Evolutionary conservation across 2,888 invertebrate genomes (phyloP), one percentile per base, ranked within the genome.

Genomic region (Agelastica alni): DNA sequence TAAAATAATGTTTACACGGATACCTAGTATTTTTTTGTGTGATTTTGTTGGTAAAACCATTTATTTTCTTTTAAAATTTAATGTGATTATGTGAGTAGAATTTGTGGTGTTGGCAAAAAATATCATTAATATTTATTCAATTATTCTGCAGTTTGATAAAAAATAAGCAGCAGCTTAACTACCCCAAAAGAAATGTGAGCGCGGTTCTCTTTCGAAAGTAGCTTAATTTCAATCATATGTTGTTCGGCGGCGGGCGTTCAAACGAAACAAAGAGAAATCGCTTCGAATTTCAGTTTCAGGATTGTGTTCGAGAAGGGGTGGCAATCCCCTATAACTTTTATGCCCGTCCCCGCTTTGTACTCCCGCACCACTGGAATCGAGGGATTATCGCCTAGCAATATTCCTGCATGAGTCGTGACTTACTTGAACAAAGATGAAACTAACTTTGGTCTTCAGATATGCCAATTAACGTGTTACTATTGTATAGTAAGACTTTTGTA

Each of bases 381-480:
- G 14, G 61, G 64, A 67, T 68, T 66, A 66, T 62, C 60, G 59
- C 56, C 59, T 56, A 56, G 63, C 58, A 59, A 58, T 59, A 57
- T 55, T 52, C 52, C 57, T 26, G 67, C 70, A 71, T 70, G 70
- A 68, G 70, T 65, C 65, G 59, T 45, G 59, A 62, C 59, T 64
- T 65, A 63, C 49, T 2, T 42, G 41, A 26, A 56, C 42, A 39
- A 17, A 37, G 51, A 51, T 45, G 31, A 36, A 55, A 18, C 39
- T 44, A 51, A 46, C 46, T 54, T 54, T 44, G 37, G 42, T 53
- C 37, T 42, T 53, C 44, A 51, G 48, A 56, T 42, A 28, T 51
- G 53, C 51, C 59, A 59, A 53, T 59, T 59, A 59, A 37, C 42
- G 28, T 44, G 26, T 2, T 7, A 26, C 26, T 7, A 26, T 26